Evolutionary conservation across 2,888 invertebrate genomes (phyloP).

Genomic region (Pemphredon lugubris): DNA sequence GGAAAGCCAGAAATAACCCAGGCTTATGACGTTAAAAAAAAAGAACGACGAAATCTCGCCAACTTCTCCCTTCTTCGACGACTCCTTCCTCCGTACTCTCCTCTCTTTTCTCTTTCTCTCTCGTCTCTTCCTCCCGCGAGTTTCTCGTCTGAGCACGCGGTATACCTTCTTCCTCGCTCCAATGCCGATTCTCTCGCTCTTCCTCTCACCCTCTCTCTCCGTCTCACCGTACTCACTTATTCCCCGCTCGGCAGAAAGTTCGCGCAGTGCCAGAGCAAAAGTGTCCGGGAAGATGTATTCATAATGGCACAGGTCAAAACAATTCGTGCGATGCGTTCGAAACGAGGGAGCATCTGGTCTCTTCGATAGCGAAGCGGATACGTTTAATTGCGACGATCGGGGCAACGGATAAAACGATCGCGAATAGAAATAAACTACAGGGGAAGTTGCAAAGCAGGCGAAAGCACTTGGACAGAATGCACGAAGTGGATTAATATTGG

Average conservation of each 20-base stretch:
- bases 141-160: conserved; percentile 53
- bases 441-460: no score
- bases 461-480: no score
- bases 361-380: background rate
- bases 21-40: conserved; percentile 43
- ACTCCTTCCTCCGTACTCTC: conserved; percentile 35
- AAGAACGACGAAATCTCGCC: conserved; percentile 57
- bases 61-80: conserved; percentile 40
- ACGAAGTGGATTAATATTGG: no score
- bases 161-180: background rate
- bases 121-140: conserved; percentile 24
- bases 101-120: conserved; percentile 38
- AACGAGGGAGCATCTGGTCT: background rate
- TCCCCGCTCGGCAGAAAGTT: conserved; percentile 22
- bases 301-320: conserved; percentile 57
- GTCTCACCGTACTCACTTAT: background rate
- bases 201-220: conserved; percentile 16
- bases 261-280: conserved; percentile 20
- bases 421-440: no score
- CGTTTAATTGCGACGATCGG: background rate
- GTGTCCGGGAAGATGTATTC: conserved; percentile 50
- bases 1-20: conserved; percentile 58
- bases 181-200: no score
- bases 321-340: conserved; percentile 35
- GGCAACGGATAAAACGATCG: no score